Base-by-base conservation (phyloP, 2,888 invertebrate genomes). In the Cerceris rybyensis region DNA sequence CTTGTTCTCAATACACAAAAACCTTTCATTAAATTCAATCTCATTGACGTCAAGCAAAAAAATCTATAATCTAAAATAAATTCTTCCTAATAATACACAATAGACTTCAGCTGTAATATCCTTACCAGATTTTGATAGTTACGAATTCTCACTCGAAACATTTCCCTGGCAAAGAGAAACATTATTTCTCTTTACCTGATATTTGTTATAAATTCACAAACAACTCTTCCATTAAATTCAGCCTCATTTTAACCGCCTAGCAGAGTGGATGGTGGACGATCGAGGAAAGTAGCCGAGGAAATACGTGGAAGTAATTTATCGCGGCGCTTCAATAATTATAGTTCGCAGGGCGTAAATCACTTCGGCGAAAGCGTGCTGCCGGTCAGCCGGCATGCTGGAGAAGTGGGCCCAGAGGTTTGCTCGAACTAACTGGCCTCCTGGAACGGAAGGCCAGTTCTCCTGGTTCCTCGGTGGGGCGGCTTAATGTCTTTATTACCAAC, bases 401-500 rank as follows among this genome's bases (percentile, higher is more conserved):
- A 67, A 66, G 69, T 66, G 42, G 70, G 72, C 61, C 58, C 54
- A 63, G 61, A 82, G 78, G 70, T 80, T 70, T 79, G 80, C 78
- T 59, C 82, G 83, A 83, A 80, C 82, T 81, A 82, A 82, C 80
- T 78, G 87, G 86, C 81, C 88, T 82, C 85, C 78, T 75, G 84
- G 85, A 88, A 85, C 78, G 86, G 86, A 85, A 86, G 85, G 80
- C 84, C 86, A 28, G 81, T 84, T 81, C 78, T 83, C 84, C 82
- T 61, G 65, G 73, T 75, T 75, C 70, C 70, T 78, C 78, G 81
- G 78, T 69, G 66, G 81, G 57, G 70, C 72, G 54, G 28, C 71
- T 81, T 88, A 88, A 88, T 88, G 88, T 88, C 88, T 88, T 88
- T 87, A 88, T 88, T 88, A 88, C 80, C 76, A 63, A 9, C 76